Base-by-base conservation (phyloP, 2,888 invertebrate species). In the Bembecia ichneumoniformis region DNA sequence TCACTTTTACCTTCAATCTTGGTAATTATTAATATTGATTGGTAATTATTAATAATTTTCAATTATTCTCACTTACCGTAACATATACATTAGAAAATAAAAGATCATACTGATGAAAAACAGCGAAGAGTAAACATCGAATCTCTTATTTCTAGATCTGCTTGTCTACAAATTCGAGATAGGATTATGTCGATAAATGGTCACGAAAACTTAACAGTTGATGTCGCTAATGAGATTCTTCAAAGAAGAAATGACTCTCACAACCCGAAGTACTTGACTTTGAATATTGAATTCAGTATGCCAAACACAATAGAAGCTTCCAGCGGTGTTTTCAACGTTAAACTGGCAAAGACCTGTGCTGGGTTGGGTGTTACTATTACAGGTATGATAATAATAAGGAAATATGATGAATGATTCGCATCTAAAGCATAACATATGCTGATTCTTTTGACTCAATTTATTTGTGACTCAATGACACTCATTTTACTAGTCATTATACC, bases 311-410 rank as follows among this genome's bases (percentile, higher is more conserved):
- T 97, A 45, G 94, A 96, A 56, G 96, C 97, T 1, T 93, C 95
- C 3, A 94, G 95, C 60, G 97, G 97, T 0, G 93, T 96, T 0
- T 97, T 97, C 69, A 94, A 93, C 55, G 96, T 98, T 0, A 95
- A 96, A 74, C 87, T 98, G 48, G 93, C 95, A 3, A 92, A 93
- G 60, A 92, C 91, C 28, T 92, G 92, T 40, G 91, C 91, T 20
- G 96, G 96, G 3, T 87, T 98, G 11, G 98, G 98, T 2, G 92
- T 98, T 40, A 96, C 96, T n/a, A 93, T 97, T 5, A 95, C 93
- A 71, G 93, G 94, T 90, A 79, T 20, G 46, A 9, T 28, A 3
- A 17, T 17, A 17, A 17, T 4, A 17, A 3, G n/a, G n/a, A 17
- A 3, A 1, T 36, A n/a, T 36, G 13, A 36, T 17, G 13, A 5